These are phyloP conservation scores for Drosophila subsilvestris DNA, from an alignment of 2,888 invertebrate species.

Conservation along the genomic window DNA sequence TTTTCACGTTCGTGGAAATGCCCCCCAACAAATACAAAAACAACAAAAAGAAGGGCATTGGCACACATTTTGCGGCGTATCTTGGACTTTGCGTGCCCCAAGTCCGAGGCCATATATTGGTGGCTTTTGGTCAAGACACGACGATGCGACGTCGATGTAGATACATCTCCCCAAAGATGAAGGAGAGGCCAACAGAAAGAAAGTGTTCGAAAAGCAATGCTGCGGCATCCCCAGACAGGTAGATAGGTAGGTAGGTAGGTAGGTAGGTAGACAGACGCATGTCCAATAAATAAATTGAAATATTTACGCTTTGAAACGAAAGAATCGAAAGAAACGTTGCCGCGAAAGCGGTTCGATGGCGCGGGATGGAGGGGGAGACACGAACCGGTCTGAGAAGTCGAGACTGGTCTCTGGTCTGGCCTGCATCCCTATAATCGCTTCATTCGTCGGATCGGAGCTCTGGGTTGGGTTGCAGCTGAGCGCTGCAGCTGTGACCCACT, in stretches of 20 bases:
- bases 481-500: constrained; percentile 78
- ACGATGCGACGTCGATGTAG: constrained; percentile 37
- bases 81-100: constrained; percentile 51
- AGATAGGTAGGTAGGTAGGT: too few species aligned
- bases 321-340: constrained; percentile 50
- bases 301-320: constrained; percentile 69
- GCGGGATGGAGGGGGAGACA: background rate
- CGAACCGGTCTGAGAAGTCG: constrained; percentile 29
- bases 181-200: constrained; percentile 56
- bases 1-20: constrained; percentile 73
- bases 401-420: constrained; percentile 35
- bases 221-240: too few species aligned
- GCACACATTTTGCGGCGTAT: constrained; percentile 58
- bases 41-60: constrained; percentile 64
- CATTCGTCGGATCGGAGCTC: constrained; percentile 42
- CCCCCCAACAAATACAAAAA: constrained; percentile 32
- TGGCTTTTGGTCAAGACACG: constrained; percentile 62
- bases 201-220: constrained; percentile 53
- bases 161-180: background rate
- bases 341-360: constrained; percentile 33
- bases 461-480: constrained; percentile 27
- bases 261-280: constrained; percentile 54
- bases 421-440: constrained; percentile 73
- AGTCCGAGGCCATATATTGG: constrained; percentile 30
- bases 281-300: constrained; percentile 77